phyloP scores from a whole-genome alignment of 2,888 invertebrate species.

The Megalurothrips usitatus region DNA sequence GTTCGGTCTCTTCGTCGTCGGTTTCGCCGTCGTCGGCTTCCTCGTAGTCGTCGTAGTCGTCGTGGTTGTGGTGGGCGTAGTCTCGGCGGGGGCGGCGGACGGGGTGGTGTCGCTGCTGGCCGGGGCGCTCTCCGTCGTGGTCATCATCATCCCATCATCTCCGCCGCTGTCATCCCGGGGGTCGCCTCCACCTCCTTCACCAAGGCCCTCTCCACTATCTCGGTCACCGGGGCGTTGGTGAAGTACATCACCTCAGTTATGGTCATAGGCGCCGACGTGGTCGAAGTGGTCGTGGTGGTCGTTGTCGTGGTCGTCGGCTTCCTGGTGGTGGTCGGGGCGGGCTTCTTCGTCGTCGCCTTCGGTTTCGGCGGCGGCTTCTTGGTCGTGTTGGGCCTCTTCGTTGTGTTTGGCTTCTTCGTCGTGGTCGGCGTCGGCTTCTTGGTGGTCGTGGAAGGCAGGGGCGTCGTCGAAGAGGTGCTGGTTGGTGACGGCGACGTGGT shows the following conservation, averaged over 20 bases:
- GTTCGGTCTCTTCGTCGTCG: slow-evolving; percentile 31
- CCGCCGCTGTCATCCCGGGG: neutral
- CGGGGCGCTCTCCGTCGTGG: too few relatives aligned
- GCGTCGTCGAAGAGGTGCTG: slow-evolving; percentile 14
- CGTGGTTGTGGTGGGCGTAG: slow-evolving; percentile 35
- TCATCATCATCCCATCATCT: neutral
- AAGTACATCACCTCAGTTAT: slow-evolving; percentile 4
- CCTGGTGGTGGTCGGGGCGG: neutral
- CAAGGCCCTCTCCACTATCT: slow-evolving; percentile 14
- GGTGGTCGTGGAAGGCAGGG: neutral
- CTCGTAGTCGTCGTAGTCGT: slow-evolving; percentile 32
- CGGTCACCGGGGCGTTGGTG: slow-evolving; percentile 13
- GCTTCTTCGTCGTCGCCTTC: slow-evolving; percentile 31
- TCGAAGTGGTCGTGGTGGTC: neutral
- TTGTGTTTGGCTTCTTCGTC: neutral
- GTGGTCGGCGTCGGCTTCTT: neutral
- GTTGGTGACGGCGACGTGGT: slow-evolving; percentile 35
- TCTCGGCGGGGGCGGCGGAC: neutral
- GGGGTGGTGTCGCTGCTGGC: too few relatives aligned
- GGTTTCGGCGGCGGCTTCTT: slow-evolving; percentile 38
- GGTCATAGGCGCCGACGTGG: neutral
- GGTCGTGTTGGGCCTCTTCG: neutral
- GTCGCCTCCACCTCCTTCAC: slow-evolving; percentile 34
- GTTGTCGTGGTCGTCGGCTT: neutral
- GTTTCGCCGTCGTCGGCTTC: neutral